A percentile compares a stretch with the other conserved stretches of the same genome.
Conservation (phyloP, 23 tunicate genomes). For the Pegea sp. region DNA sequence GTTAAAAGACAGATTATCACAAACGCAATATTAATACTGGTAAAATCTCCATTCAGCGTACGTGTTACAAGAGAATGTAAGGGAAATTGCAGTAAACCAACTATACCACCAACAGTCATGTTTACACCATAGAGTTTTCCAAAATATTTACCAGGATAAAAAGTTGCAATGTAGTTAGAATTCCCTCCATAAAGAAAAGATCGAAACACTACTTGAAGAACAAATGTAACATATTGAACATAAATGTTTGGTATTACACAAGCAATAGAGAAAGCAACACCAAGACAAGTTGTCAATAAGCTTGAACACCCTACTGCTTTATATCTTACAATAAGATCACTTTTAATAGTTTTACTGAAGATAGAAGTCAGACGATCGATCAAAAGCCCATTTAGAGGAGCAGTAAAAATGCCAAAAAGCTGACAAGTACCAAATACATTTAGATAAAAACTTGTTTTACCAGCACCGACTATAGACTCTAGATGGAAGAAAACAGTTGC, state of each 20-base stretch:
- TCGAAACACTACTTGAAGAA: conserved; percentile 52
- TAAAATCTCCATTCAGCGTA: conserved; percentile 21
- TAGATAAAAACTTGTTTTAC: conserved; percentile 11
- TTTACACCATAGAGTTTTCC: conserved; percentile 72
- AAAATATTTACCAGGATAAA: conserved; percentile 56
- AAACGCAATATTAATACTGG: conserved; percentile 31
- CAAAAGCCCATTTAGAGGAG: conserved; percentile 77
- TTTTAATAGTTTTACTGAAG: conserved; percentile 1
- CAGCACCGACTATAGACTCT: too few relatives aligned
- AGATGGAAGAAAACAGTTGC: conserved; percentile 20
- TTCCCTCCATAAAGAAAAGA: conserved; percentile 86
- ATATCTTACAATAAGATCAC: conserved; percentile 5
- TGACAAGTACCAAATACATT: conserved; percentile 78
- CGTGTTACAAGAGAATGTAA: conserved; percentile 24
- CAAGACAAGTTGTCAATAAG: conserved; percentile 34
- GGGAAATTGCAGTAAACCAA: conserved; percentile 52
- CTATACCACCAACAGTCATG: conserved; percentile 38
- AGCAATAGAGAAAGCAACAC: conserved; percentile 33
- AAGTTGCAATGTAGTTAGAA: conserved; percentile 41
- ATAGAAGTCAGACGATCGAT: conserved; percentile 38
- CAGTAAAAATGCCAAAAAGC: conserved; percentile 65
- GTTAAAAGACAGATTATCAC: conserved; percentile 32
- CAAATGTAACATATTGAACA: conserved; percentile 57
- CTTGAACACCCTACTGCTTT: conserved; percentile 30
- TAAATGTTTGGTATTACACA: conserved; percentile 19